Conservation (phyloP, 53 echinoderm and acorn worm species). For the Crossaster papposus region DNA sequence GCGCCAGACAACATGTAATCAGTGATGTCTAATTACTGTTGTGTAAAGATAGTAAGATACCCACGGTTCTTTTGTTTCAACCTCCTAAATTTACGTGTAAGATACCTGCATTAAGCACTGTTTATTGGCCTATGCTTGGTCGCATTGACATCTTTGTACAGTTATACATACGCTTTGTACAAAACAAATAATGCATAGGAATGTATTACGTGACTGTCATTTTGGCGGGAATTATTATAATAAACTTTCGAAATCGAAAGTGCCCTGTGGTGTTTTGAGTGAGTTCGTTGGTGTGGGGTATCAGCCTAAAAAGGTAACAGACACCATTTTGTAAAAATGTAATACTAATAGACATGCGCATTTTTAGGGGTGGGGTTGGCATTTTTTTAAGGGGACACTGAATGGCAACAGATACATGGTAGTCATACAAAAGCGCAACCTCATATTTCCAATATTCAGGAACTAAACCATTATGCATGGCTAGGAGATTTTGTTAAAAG, state of each 20-base stretch:
- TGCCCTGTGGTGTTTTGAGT: neutral
- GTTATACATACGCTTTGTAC: conserved; percentile 38
- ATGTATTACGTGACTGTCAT: conserved; percentile 14
- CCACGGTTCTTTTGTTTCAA: neutral
- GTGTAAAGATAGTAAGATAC: neutral
- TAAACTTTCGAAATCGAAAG: neutral
- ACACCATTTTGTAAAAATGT: too few species aligned
- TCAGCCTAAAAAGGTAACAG: too few species aligned
- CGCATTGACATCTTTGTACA: conserved; percentile 19
- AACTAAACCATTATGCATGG: too few species aligned
- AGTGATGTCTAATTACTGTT: conserved; percentile 15
- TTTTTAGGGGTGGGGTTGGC: too few species aligned
- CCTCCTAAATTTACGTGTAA: conserved; percentile 1
- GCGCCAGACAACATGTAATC: conserved; percentile 19
- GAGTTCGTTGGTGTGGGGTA: neutral
- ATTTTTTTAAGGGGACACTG: too few species aligned
- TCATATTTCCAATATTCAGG: too few species aligned
- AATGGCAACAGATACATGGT: too few species aligned
- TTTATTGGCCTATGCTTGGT: neutral
- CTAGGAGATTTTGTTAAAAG: too few species aligned
- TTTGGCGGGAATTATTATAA: conserved; percentile 27
- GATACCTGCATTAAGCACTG: neutral
- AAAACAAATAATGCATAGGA: conserved; percentile 24
- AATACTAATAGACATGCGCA: too few species aligned
- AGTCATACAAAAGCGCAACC: too few species aligned